These are phyloP conservation scores for Pavo muticus DNA, from an alignment of 2,113 vertebrate species.

Conservation along the genomic window DNA sequence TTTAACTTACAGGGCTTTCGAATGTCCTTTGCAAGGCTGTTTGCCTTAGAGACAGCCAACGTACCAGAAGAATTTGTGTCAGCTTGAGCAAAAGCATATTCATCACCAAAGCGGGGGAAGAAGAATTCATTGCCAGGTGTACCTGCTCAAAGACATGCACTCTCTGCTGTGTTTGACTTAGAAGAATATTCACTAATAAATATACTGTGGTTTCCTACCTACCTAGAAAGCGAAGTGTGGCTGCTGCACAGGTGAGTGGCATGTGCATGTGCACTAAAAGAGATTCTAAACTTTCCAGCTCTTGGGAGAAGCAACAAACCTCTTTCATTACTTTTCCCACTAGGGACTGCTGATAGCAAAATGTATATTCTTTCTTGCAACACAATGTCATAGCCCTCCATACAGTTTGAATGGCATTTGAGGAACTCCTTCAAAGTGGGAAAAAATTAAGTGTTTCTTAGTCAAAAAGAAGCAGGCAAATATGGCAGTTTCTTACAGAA, in stretches of 20 bases:
- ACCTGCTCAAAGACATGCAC: background rate
- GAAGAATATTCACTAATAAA: background rate
- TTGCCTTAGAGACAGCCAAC: background rate
- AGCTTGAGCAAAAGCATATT: background rate
- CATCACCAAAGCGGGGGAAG: background rate
- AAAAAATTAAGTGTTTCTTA: background rate
- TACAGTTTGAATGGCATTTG: background rate
- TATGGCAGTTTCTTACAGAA: background rate
- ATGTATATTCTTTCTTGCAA: background rate
- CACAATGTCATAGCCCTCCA: background rate
- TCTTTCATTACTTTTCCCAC: background rate
- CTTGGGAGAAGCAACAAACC: background rate
- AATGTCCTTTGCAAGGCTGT: background rate
- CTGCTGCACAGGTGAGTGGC: background rate
- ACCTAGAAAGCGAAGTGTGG: background rate
- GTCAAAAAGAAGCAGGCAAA: constrained; percentile 13
- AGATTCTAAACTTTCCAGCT: background rate
- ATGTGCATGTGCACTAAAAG: background rate
- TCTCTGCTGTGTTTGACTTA: background rate
- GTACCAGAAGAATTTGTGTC: background rate
- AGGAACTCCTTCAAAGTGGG: background rate
- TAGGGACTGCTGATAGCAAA: background rate
- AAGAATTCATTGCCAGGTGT: background rate
- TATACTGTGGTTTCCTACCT: background rate
- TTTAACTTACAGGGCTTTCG: background rate